These are phyloP conservation scores for Carettochelys insculpta DNA, from an alignment of 2,113 vertebrate genomes.

Conservation along the genomic window DNA sequence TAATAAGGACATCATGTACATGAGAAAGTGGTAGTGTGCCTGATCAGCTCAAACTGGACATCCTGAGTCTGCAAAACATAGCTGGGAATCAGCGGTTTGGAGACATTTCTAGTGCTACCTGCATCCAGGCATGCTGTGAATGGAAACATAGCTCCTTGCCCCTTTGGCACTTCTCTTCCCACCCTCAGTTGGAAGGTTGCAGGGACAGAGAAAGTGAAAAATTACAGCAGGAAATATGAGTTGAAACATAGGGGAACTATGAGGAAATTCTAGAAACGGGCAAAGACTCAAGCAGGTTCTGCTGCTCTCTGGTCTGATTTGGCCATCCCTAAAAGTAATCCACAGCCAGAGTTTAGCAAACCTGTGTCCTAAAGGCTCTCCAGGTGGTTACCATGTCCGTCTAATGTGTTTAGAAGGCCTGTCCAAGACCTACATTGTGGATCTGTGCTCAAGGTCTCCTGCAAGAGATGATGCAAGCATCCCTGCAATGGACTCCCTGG, in stretches of 20 bases:
- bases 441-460: not conserved
- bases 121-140: not conserved
- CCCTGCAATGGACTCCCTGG: constrained; percentile 50
- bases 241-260: not conserved
- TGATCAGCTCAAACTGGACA: not conserved
- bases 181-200: not conserved
- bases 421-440: not conserved
- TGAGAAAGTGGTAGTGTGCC: not conserved
- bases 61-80: not conserved
- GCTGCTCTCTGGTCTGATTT: not conserved
- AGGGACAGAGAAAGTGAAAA: not conserved
- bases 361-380: not conserved
- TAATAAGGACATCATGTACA: not conserved
- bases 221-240: not conserved
- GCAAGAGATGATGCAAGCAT: constrained; percentile 16
- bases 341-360: not conserved
- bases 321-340: not conserved
- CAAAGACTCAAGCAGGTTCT: not conserved
- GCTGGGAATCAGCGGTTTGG: not conserved
- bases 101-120: not conserved
- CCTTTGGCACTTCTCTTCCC: not conserved
- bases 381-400: not conserved
- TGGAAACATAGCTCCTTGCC: not conserved
- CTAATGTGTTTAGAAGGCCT: not conserved
- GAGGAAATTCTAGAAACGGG: not conserved